phyloP scores from a whole-genome alignment of 2,888 invertebrate species.

The Drosophila macrothrix region DNA sequence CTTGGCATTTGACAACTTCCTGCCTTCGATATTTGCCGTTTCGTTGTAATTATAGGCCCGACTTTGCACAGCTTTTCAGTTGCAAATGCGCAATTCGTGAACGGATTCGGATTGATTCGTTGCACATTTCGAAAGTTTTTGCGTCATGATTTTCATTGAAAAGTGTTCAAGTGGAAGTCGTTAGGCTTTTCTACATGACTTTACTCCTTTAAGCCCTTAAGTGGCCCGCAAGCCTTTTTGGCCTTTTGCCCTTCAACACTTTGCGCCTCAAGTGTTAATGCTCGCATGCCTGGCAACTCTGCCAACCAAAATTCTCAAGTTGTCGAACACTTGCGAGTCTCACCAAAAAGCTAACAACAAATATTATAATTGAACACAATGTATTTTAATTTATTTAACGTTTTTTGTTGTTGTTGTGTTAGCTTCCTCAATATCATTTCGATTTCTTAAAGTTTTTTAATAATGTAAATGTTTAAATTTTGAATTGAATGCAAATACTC shows the following conservation, averaged over 20 bases:
- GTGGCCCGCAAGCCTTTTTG: conserved; percentile 56
- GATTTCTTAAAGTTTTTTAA: neutral
- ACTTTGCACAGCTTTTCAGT: conserved; percentile 55
- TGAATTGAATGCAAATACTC: neutral
- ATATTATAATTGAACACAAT: neutral
- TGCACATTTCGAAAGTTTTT: conserved; percentile 67
- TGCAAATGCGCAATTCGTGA: conserved; percentile 70
- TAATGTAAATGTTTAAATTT: neutral
- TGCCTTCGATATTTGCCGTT: conserved; percentile 47
- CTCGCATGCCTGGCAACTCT: conserved; percentile 34
- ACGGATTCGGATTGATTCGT: conserved; percentile 45
- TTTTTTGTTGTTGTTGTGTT: neutral
- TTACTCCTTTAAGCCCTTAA: conserved; percentile 52
- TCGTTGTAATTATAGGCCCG: conserved; percentile 57
- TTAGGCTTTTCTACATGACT: conserved; percentile 72
- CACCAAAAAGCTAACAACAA: neutral
- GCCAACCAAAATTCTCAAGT: conserved; percentile 23
- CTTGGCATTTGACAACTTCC: conserved; percentile 67
- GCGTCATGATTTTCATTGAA: conserved; percentile 68
- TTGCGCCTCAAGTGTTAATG: conserved; percentile 54
- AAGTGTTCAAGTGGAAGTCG: conserved; percentile 81
- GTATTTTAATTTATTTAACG: neutral
- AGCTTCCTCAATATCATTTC: neutral
- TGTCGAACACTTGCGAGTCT: conserved; percentile 25
- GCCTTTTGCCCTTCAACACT: conserved; percentile 66